phyloP scores from a whole-genome alignment of 2,113 vertebrate species.

The Silurus asotus region DNA sequence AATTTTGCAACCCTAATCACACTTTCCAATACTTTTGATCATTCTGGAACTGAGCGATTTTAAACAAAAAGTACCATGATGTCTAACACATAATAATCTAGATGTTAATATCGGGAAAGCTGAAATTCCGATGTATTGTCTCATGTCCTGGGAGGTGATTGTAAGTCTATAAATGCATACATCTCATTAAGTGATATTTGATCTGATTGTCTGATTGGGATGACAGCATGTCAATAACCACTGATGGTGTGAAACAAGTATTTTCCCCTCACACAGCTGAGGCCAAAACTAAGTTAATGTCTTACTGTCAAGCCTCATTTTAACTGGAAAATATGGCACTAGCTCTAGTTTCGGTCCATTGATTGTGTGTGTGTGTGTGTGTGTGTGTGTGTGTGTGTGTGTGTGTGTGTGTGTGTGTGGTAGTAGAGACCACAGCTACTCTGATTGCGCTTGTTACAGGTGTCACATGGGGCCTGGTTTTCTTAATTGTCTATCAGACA shows the following conservation, averaged over 20 bases:
- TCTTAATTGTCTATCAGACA: conserved; percentile 82
- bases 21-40: not conserved
- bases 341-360: conserved; percentile 42
- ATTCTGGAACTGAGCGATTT: not conserved
- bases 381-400: conserved; percentile 24
- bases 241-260: conserved; percentile 82
- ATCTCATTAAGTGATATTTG: not conserved
- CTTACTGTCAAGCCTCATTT: conserved; percentile 61
- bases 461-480: conserved; percentile 73
- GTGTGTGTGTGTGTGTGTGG: not conserved
- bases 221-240: conserved; percentile 78
- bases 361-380: conserved; percentile 41
- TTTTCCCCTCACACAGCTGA: conserved; percentile 62
- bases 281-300: conserved; percentile 74
- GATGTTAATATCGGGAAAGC: not conserved
- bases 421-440: conserved; percentile 56
- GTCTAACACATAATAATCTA: not conserved
- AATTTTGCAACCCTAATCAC: too few relatives aligned
- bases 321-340: conserved; percentile 40
- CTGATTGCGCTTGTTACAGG: conserved; percentile 73
- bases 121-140: not conserved
- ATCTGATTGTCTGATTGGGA: conserved; percentile 10
- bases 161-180: conserved; percentile 1
- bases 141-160: not conserved
- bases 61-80: not conserved